phyloP scores from a whole-genome alignment of 1,140 invertebrate genomes.

The Meloidogyne chitwoodi region DNA sequence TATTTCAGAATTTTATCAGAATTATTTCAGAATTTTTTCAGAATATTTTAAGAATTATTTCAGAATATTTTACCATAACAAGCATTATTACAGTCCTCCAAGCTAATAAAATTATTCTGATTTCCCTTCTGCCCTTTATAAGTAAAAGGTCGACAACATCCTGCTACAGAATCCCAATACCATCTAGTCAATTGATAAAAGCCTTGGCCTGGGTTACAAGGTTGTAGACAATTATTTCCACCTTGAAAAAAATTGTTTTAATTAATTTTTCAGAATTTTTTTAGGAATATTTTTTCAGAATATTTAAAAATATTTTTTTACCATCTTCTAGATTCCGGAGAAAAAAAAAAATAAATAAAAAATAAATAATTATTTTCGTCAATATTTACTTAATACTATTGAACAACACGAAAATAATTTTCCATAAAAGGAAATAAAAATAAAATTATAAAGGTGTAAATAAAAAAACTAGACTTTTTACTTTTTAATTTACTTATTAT shows the following conservation, averaged over 20 bases:
- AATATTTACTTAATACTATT: not conserved
- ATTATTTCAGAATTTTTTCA: not conserved
- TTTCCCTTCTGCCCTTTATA: slow-evolving; percentile 57
- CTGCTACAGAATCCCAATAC: slow-evolving; percentile 50
- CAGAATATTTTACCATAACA: slow-evolving; percentile 44
- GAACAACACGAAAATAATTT: not conserved
- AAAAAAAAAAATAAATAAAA: not conserved
- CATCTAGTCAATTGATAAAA: slow-evolving; percentile 44
- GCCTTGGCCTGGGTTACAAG: slow-evolving; percentile 52
- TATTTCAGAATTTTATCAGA: not conserved
- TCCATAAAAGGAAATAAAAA: not conserved
- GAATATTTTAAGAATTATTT: not conserved
- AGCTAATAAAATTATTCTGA: slow-evolving; percentile 57
- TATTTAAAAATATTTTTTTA: not conserved
- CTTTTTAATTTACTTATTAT: no score
- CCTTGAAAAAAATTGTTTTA: slow-evolving; percentile 41
- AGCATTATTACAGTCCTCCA: slow-evolving; percentile 47
- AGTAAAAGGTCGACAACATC: slow-evolving; percentile 48
- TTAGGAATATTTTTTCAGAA: not conserved
- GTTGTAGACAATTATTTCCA: slow-evolving; percentile 55
- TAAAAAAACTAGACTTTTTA: not conserved
- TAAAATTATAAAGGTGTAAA: not conserved
- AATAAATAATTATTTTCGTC: not conserved
- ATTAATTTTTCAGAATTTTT: not conserved
- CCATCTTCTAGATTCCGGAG: not conserved